A percentile compares a stretch with the other conserved stretches of the same genome.
Conservation (phyloP, 2,113 vertebrate genomes). For the Bubalus kerabau region DNA sequence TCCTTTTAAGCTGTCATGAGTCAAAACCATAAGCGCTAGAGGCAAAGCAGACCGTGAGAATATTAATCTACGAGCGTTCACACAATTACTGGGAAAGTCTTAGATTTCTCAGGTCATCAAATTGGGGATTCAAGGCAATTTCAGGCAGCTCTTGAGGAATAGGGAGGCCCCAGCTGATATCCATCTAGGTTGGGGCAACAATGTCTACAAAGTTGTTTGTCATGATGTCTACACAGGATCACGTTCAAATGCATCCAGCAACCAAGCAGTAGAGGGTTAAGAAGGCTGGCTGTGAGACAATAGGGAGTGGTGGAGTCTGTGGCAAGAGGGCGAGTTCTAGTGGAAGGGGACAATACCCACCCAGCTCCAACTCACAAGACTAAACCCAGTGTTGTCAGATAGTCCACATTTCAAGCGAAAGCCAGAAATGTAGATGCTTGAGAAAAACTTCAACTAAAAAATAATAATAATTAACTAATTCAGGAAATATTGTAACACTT, state of each 20-base stretch:
- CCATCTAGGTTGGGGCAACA: not conserved
- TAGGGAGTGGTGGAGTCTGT: not conserved
- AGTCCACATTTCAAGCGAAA: not conserved
- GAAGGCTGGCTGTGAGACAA: not conserved
- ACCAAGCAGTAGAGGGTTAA: not conserved
- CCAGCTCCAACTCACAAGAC: not conserved
- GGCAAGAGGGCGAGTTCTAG: not conserved
- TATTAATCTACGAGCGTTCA: not conserved
- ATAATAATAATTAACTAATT: not conserved
- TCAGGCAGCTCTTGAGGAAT: not conserved
- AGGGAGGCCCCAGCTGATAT: not conserved
- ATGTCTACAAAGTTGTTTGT: not conserved
- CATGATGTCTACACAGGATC: not conserved
- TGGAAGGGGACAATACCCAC: not conserved
- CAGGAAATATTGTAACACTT: not conserved
- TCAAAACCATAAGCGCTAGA: not conserved
- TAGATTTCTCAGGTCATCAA: not conserved
- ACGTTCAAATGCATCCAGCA: not conserved
- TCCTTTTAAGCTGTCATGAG: slow-evolving; percentile 37
- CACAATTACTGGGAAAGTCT: not conserved
- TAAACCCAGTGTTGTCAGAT: not conserved
- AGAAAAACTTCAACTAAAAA: not conserved
- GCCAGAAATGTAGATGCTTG: not conserved
- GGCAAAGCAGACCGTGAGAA: slow-evolving; percentile 36
- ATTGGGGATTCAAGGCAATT: not conserved